A percentile compares a stretch with the other conserved stretches of the same genome.
phyloP scores from a whole-genome alignment of 2,113 vertebrate species.

The Grantiella picta region DNA sequence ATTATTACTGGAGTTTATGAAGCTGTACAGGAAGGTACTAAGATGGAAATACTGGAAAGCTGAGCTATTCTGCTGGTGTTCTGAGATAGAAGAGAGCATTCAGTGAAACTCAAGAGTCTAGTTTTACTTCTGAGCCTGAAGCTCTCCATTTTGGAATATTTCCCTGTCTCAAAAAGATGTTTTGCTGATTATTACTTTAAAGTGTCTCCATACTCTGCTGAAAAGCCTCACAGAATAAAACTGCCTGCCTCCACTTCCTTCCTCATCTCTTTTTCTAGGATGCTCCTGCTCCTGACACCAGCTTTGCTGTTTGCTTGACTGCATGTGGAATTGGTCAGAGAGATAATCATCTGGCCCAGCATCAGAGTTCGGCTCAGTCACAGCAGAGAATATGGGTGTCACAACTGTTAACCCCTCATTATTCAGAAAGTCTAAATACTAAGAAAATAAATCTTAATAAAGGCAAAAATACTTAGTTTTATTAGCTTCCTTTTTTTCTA shows the following conservation, averaged over 20 bases:
- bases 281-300: neutral
- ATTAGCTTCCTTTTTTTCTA: neutral
- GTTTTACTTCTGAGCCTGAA: neutral
- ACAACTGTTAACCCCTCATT: neutral
- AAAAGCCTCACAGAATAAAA: neutral
- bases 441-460: neutral
- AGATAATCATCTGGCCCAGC: neutral
- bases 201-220: neutral
- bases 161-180: neutral
- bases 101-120: neutral
- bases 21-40: neutral
- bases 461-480: neutral
- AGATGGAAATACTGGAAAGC: neutral
- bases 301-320: neutral
- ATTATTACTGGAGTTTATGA: neutral
- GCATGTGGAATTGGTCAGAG: accelerated
- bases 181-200: neutral
- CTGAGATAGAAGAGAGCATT: neutral
- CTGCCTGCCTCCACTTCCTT: neutral
- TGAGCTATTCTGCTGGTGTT: neutral
- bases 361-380: neutral
- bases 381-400: neutral
- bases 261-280: neutral
- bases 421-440: neutral
- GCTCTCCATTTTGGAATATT: neutral